Evolutionary conservation across 2,888 invertebrate species (phyloP).

Genomic region (Tipula unca): DNA sequence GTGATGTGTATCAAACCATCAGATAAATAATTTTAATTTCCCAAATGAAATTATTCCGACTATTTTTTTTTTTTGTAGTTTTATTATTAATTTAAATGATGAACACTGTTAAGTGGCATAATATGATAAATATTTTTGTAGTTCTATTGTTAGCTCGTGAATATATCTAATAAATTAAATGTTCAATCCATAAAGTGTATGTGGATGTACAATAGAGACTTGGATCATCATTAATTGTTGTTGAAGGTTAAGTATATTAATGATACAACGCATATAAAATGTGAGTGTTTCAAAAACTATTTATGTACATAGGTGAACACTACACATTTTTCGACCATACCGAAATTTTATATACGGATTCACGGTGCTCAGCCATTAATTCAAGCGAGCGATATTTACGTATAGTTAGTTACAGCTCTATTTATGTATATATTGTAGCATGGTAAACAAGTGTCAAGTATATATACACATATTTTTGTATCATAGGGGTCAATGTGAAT

Average conservation of each 20-base stretch:
- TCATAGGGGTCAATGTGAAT: background rate
- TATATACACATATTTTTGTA: background rate
- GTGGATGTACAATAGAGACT: background rate
- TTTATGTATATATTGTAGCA: too few species aligned
- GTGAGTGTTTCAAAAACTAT: too few species aligned
- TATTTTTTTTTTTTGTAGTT: background rate
- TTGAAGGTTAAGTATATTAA: background rate
- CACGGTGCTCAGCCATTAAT: background rate
- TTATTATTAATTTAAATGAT: background rate
- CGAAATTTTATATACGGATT: background rate
- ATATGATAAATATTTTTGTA: background rate
- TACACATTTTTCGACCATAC: background rate
- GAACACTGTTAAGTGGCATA: background rate
- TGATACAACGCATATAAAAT: too few species aligned
- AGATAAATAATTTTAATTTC: background rate
- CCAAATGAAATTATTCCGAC: conserved; percentile 14
- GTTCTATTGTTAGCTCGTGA: background rate
- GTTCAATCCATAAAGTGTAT: background rate
- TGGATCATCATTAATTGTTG: background rate
- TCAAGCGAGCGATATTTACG: background rate
- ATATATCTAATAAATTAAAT: background rate
- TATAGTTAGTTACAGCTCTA: background rate
- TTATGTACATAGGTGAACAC: too few species aligned
- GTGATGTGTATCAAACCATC: background rate
- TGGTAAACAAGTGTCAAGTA: background rate